phyloP scores from a whole-genome alignment of 2,113 vertebrate species.

The Barbus barbus region DNA sequence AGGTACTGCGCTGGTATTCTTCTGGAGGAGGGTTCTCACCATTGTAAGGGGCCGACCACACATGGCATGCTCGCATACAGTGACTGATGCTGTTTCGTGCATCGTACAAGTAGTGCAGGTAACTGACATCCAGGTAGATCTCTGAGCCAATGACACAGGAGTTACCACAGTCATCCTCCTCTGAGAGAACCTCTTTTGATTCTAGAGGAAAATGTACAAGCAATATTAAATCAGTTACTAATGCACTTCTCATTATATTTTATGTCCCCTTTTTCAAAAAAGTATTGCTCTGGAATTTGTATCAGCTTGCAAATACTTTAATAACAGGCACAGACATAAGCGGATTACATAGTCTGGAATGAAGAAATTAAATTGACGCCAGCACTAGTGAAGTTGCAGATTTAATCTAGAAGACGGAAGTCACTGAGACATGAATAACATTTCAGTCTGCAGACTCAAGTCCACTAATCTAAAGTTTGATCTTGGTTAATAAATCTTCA shows the following conservation, averaged over 20 bases:
- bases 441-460: background rate
- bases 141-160: constrained; percentile 86
- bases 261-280: background rate
- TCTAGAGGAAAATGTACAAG: constrained; percentile 61
- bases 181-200: constrained; percentile 43
- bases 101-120: constrained; percentile 92
- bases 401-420: background rate
- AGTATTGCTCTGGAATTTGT: constrained; percentile 2
- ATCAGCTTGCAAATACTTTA: background rate
- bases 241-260: background rate
- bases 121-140: constrained; percentile 88
- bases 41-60: constrained; percentile 93
- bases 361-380: background rate
- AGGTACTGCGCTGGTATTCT: constrained; percentile 74
- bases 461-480: background rate
- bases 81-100: constrained; percentile 82
- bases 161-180: constrained; percentile 63
- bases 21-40: constrained; percentile 86
- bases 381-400: background rate
- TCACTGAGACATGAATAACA: background rate
- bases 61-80: constrained; percentile 84
- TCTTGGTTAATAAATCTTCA: background rate
- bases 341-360: constrained; percentile 25
- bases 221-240: background rate
- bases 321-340: constrained; percentile 13